Base-by-base conservation (phyloP, 2,888 invertebrate genomes). In the Metopia argyrocephala region DNA sequence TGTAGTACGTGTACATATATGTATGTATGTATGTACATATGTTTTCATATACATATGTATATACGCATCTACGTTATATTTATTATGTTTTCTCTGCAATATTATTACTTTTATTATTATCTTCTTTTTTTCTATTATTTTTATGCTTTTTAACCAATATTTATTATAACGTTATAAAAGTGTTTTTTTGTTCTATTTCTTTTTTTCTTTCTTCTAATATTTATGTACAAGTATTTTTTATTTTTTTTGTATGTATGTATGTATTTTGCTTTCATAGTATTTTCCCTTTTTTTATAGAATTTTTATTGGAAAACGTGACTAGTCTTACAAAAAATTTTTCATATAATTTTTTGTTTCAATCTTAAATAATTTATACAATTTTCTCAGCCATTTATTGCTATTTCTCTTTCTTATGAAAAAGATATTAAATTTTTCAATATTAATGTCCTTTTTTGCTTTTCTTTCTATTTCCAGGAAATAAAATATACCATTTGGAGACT, bases 281-380 rank as follows among this genome's bases (percentile, higher is more conserved):
- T 56, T 7, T 15, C 15, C 38, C 5, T 15, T 38, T 21, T 21
- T 38, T 38, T 12, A 15, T 18, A 3, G 18, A n/a, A 46, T 27
- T 64, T 31, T 54, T 66, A 66, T 73, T 66, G 71, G 25, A 27
- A 69, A 66, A 73, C 71, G 78, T 78, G 71, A 78, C 71, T 54
- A 54, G 66, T 66, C 71, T 66, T 71, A 54, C 9, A 62, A 61
- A 38, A 38, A 12, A 56, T 66, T 61, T 65, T 45, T 31, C 31
- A 31, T 46, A 3, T 23, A 9, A 46, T 18, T 3, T 6, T 15
- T 59, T n/a, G n/a, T 27, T 38, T 27, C 12, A 38, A 38, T 48
- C 28, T 50, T 62, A 45, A 69, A 69, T 64, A 76, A 48, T 56
- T 62, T 62, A 76, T 64, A 48, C 52, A 3, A 46, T 15, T 3